Evolutionary conservation across 2,113 vertebrate genomes (phyloP), one percentile per base, ranked within the genome.

Genomic region (Sigmodon hispidus): DNA sequence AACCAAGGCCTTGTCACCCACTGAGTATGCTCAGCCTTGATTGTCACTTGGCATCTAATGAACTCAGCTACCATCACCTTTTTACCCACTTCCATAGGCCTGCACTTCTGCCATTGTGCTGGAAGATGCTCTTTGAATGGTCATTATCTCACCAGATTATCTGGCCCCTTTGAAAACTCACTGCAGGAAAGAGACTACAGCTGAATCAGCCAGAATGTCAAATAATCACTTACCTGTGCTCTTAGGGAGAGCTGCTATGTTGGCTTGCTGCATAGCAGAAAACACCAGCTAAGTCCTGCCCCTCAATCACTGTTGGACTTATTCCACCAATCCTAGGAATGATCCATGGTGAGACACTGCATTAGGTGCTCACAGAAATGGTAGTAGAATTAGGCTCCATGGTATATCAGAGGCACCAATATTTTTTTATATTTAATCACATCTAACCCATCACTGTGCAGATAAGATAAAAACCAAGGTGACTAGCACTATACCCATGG

Each of bases 1-100:
- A 93, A 0, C 92, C 83, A 24, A 8, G 31, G 96, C 89, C 76
- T 21, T 83, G 85, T 63, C 94, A 80, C 95, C 34, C 72, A 89
- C 86, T 94, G 34, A 7, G 24, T 52, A 70, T n/a, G 45, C 90
- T 92, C 79, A 88, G 48, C 67, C 93, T 91, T 98, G 97, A 98
- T 98, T 97, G 97, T 93, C 96, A 96, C 89, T 96, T 92, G 88
- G 97, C 69, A 92, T 92, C 98, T 98, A 97, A 98, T 98, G 97
- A 98, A 98, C 98, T 98, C 98, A 96, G 97, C 96, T 40, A 52
- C 97, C 97, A 96, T 90, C 59, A 13, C 17, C 55, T 90, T 77
- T 85, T 97, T 93, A 55, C 97, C 89, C 0, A 3, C 31, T 13
- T 11, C 97, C 93, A 40, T 55, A 89, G 97, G 95, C 96, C 97